Percentiles rank a stretch among this genome's conserved stretches.
Evolutionary conservation across 2,888 invertebrate species (phyloP).

Genomic region (Diaphora mendica): DNA sequence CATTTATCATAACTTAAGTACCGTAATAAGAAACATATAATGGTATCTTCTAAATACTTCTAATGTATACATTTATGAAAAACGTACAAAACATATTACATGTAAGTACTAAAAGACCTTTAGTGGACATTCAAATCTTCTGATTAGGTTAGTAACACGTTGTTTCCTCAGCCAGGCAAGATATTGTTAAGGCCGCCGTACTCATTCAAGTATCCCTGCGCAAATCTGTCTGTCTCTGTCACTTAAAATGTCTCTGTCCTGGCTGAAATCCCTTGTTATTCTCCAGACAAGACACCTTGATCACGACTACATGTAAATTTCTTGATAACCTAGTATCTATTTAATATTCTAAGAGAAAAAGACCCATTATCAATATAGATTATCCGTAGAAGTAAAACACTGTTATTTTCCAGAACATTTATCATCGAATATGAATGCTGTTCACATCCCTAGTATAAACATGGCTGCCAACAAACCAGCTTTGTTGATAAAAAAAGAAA

Average conservation of each 20-base stretch:
- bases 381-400: background rate
- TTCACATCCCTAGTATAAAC: background rate
- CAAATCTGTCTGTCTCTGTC: too few species aligned
- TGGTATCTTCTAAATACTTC: background rate
- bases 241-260: background rate
- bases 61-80: background rate
- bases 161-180: background rate
- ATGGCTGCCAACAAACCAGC: background rate
- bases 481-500: conserved; percentile 5
- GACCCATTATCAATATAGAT: background rate
- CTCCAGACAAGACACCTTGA: background rate
- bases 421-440: background rate
- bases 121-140: background rate
- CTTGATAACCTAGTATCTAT: background rate
- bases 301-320: too few species aligned
- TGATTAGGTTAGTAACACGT: background rate
- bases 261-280: background rate
- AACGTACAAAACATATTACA: background rate
- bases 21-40: background rate
- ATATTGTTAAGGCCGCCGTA: too few species aligned
- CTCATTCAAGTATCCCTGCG: too few species aligned
- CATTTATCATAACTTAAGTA: background rate
- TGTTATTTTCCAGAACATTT: background rate
- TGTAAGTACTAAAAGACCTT: background rate
- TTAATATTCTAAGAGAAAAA: background rate